Conservation (phyloP, 2,113 vertebrate genomes). For the Emydocephalus ijimae region DNA sequence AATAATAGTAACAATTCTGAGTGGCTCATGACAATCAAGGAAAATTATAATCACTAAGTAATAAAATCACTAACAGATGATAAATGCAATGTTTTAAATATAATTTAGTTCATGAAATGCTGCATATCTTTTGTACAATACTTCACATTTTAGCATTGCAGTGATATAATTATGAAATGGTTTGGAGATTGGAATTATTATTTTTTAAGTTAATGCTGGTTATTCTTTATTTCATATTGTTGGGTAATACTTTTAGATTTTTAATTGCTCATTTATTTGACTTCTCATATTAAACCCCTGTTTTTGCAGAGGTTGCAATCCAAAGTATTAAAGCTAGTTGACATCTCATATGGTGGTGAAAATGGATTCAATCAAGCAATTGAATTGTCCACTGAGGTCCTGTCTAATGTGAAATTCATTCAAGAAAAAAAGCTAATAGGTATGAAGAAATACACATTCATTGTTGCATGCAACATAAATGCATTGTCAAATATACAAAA, state of each 20-base stretch:
- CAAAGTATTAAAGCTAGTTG: conserved; percentile 98
- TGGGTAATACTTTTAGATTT: not conserved
- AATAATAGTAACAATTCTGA: not conserved
- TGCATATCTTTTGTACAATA: not conserved
- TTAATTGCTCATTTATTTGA: not conserved
- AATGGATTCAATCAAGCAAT: conserved; percentile 99
- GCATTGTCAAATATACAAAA: not conserved
- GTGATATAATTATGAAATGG: not conserved
- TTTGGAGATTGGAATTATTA: not conserved
- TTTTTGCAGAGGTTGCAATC: conserved; percentile 89
- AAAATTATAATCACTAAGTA: not conserved
- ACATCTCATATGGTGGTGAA: conserved; percentile 98
- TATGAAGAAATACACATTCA: conserved; percentile 53
- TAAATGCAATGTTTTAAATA: not conserved
- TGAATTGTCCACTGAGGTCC: conserved; percentile 96
- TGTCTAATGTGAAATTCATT: conserved; percentile 99
- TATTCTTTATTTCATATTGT: not conserved
- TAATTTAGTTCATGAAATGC: not conserved
- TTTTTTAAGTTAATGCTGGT: not conserved
- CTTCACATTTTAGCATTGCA: not conserved
- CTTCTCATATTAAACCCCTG: conserved; percentile 2
- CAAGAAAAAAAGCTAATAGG: conserved; percentile 99
- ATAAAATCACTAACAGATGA: not conserved
- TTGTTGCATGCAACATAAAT: not conserved
- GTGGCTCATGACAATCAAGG: not conserved